Base-by-base conservation (phyloP, 1,140 invertebrate genomes). In the Helicoverpa zea region DNA sequence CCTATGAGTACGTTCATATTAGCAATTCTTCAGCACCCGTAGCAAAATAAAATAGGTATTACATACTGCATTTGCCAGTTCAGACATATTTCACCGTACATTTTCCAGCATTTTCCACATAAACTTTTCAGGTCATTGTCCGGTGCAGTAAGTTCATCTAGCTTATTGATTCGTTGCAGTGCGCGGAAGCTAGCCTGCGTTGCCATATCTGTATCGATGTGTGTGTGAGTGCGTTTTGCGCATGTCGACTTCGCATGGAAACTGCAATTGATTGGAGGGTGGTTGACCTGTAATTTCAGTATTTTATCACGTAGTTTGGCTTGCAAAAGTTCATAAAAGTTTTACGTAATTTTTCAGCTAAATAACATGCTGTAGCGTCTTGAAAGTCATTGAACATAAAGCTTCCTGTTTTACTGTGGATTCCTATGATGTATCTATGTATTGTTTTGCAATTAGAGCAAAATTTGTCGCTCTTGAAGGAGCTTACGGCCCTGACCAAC, bases 151-250 rank as follows among this genome's bases (percentile, higher is more conserved):
- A 61, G 58, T 61, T 61, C 23, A 61, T 30, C 58, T 30, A 61
- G 58, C 3, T 29, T 68, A 68, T 68, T 49, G 64, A 68, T 68
- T n/a, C 12, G 58, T 61, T 68, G 64, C 64, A 68, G 9, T 11
- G 43, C 64, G 43, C 61, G 0, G 2, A 61, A 23, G 4, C 2
- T 23, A n/a, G 13, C n/a, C 18, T 49, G 16, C 43, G 23, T 18
- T 49, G 43, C 13, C 14, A 56, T n/a, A 11, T 18, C 3, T 49
- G 35, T 66, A n/a, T 47, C n/a, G 5, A 49, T 49, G 64, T 43
- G 16, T 68, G 43, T 16, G 64, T 16, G 9, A 18, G 14, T 49
- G 64, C 64, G 64, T 68, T 49, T 49, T 51, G 64, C 64, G 64
- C 64, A 68, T 68, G 64, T 68, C 64, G 18, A 43, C 35, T 23